phyloP scores from a whole-genome alignment of 1,140 invertebrate species.

The Leptinotarsa lineolata region DNA sequence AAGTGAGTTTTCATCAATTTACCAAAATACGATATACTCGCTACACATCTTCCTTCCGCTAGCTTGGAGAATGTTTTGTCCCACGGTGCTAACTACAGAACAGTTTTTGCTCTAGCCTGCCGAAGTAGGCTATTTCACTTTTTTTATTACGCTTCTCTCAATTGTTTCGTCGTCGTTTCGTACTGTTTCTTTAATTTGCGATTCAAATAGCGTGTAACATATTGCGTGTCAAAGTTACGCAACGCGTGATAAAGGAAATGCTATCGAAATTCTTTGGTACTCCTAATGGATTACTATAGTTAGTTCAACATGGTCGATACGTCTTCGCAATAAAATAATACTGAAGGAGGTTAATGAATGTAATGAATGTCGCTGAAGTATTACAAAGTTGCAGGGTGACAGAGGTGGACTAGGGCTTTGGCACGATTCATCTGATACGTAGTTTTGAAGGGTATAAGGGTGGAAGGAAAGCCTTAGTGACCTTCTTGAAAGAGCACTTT shows the following conservation, averaged over 20 bases:
- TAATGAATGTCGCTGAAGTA: slow-evolving; percentile 24
- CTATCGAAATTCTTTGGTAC: slow-evolving; percentile 30
- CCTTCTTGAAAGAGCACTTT: too few relatives aligned
- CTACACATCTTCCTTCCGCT: too few relatives aligned
- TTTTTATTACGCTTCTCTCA: too few relatives aligned
- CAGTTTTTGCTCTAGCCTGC: too few relatives aligned
- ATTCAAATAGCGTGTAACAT: slow-evolving; percentile 7
- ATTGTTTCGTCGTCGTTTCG: background rate
- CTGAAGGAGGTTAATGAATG: slow-evolving; percentile 32
- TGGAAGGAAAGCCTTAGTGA: too few relatives aligned
- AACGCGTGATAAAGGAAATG: slow-evolving; percentile 33
- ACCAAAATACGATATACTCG: too few relatives aligned
- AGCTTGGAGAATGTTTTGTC: too few relatives aligned
- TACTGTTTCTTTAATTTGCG: slow-evolving; percentile 3
- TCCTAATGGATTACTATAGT: slow-evolving; percentile 34
- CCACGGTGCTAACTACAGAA: too few relatives aligned
- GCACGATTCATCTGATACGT: too few relatives aligned
- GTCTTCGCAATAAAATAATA: slow-evolving; percentile 29
- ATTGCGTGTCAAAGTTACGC: slow-evolving; percentile 25
- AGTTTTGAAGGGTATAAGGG: too few relatives aligned
- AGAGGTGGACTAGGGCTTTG: background rate
- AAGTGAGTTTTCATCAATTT: too few relatives aligned
- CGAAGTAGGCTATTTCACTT: too few relatives aligned
- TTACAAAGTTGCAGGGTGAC: background rate
- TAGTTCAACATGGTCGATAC: slow-evolving; percentile 32